These are phyloP conservation scores for Lycopodina hypogea DNA, from an alignment of 37 sponge, comb jelly and placozoan genomes.

Conservation along the genomic window DNA sequence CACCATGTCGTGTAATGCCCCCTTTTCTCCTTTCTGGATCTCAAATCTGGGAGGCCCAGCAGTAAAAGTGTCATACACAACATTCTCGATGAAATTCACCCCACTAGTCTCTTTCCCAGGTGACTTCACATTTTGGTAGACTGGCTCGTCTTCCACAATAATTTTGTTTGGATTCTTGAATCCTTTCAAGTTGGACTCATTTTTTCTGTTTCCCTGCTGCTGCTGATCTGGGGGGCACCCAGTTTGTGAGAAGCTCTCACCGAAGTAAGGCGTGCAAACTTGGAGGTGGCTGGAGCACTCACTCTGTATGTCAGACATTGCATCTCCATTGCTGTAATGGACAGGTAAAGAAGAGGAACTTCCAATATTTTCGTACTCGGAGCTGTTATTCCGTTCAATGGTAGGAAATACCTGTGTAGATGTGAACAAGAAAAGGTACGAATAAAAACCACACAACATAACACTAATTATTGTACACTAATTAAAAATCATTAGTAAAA, in stretches of 20 bases:
- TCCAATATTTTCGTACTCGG: background rate
- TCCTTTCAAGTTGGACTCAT: background rate
- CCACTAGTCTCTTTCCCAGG: background rate
- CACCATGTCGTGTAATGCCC: background rate
- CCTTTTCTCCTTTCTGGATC: background rate
- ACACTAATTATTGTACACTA: background rate
- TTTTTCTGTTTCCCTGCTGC: background rate
- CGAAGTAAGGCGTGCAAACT: slow-evolving; percentile 1
- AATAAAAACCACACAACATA: background rate
- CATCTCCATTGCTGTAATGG: slow-evolving; percentile 5
- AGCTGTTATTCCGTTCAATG: slow-evolving; percentile 1
- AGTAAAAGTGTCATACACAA: slow-evolving; percentile 18
- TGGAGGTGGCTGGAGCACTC: slow-evolving; percentile 2
- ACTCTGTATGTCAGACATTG: slow-evolving; percentile 10
- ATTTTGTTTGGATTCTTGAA: background rate
- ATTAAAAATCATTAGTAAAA: background rate
- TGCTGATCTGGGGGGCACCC: background rate
- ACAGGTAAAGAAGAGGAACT: no score
- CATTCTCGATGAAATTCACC: slow-evolving; percentile 27
- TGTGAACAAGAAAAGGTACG: background rate
- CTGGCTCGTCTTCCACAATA: no score
- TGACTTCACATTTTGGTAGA: background rate
- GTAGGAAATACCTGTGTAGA: background rate
- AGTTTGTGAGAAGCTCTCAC: slow-evolving; percentile 29
- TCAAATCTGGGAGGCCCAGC: slow-evolving; percentile 1